Conservation (phyloP, 1,140 invertebrate genomes). For the Sinonovacula constricta region DNA sequence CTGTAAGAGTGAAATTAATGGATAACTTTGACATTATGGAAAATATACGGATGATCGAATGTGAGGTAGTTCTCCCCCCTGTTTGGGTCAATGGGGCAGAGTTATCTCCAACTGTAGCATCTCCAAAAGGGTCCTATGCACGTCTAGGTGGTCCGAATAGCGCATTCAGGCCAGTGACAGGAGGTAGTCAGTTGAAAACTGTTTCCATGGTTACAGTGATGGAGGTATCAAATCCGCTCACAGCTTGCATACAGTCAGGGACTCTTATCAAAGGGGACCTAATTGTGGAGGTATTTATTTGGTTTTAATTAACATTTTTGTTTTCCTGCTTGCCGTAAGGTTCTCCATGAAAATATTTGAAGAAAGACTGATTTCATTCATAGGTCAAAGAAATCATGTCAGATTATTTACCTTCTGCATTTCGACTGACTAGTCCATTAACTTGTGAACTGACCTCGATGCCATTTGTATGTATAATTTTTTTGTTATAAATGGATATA, state of each 20-base stretch:
- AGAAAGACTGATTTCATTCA: no score
- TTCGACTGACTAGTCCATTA: no score
- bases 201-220: conserved; percentile 48
- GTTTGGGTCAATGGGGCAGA: conserved; percentile 22
- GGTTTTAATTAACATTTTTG: neutral
- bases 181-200: conserved; percentile 21
- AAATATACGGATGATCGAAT: conserved; percentile 38
- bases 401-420: no score
- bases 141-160: conserved; percentile 45
- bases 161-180: conserved; percentile 39
- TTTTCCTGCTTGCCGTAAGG: neutral
- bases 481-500: no score
- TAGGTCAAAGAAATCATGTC: no score
- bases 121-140: conserved; percentile 47
- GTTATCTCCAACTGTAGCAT: neutral
- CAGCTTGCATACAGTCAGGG: conserved; percentile 16
- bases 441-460: no score
- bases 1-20: conserved; percentile 36
- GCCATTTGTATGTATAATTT: no score
- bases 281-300: conserved; percentile 42
- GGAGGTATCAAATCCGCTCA: conserved; percentile 29
- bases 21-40: conserved; percentile 37
- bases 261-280: conserved; percentile 43
- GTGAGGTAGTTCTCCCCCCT: conserved; percentile 42
- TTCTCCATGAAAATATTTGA: no score